phyloP scores from a whole-genome alignment of 2,113 vertebrate species.

The Acrocephalus kingi region DNA sequence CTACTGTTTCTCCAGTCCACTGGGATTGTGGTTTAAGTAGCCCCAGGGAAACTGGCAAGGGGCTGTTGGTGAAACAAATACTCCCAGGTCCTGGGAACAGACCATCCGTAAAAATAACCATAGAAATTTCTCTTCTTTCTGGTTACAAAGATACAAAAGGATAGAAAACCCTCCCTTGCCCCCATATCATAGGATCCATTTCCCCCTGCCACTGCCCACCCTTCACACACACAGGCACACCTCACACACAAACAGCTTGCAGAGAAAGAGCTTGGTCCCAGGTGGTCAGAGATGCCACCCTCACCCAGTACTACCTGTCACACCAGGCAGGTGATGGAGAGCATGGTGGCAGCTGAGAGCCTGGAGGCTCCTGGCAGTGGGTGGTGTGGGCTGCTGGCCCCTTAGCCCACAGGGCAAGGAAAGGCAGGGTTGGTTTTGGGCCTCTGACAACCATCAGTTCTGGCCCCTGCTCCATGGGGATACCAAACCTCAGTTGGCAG shows the following conservation, averaged over 20 bases:
- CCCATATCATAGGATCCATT: constrained; percentile 37
- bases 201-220: constrained; percentile 33
- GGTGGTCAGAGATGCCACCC: background rate
- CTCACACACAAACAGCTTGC: background rate
- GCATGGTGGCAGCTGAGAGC: background rate
- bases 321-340: background rate
- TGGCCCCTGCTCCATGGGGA: constrained; percentile 18
- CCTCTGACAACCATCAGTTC: constrained; percentile 43
- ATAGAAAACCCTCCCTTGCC: constrained; percentile 83
- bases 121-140: constrained; percentile 89
- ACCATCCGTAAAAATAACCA: constrained; percentile 88
- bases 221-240: background rate
- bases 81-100: constrained; percentile 75
- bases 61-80: constrained; percentile 52
- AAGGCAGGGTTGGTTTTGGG: background rate
- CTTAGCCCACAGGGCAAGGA: background rate
- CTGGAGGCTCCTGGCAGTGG: background rate
- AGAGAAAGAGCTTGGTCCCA: constrained; percentile 23
- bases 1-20: background rate
- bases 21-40: background rate
- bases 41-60: background rate
- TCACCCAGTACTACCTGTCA: background rate
- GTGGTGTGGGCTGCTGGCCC: background rate
- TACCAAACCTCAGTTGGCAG: constrained; percentile 63
- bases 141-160: constrained; percentile 98